Conservation (phyloP, 2,113 vertebrate genomes). For the Nothobranchius furzeri region DNA sequence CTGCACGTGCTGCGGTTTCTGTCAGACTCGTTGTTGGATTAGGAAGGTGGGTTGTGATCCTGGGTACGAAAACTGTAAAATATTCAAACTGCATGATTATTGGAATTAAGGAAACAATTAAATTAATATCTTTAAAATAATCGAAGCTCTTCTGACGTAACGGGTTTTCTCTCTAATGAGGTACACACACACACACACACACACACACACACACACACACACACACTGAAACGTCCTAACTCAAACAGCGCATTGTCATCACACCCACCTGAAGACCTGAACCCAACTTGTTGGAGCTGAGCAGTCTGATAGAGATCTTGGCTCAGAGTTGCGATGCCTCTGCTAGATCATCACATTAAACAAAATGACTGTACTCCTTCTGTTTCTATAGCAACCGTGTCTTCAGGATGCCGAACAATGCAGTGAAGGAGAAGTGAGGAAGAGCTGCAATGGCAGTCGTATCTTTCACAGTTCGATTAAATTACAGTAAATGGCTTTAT, state of each 20-base stretch:
- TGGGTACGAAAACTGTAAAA: constrained; percentile 15
- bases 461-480: constrained; percentile 39
- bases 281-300: constrained; percentile 19
- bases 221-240: background rate
- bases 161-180: background rate
- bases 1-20: constrained; percentile 43
- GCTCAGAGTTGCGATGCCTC: constrained; percentile 55
- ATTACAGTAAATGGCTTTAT: constrained; percentile 20
- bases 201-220: too few species aligned
- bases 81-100: background rate
- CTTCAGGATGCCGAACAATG: constrained; percentile 63
- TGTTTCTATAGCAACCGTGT: constrained; percentile 77
- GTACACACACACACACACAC: too few species aligned
- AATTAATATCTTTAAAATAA: background rate
- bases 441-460: constrained; percentile 35
- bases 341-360: constrained; percentile 55
- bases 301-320: constrained; percentile 35
- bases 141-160: background rate
- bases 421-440: constrained; percentile 17
- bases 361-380: constrained; percentile 65
- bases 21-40: constrained; percentile 19
- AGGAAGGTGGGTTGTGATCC: constrained; percentile 13
- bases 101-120: constrained; percentile 13
- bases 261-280: constrained; percentile 4
- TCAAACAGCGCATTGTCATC: constrained; percentile 2